Percentiles rank a stretch among this genome's conserved stretches.
Conservation (phyloP, 1,140 invertebrate species). For the Pseudomyrmex gracilis region DNA sequence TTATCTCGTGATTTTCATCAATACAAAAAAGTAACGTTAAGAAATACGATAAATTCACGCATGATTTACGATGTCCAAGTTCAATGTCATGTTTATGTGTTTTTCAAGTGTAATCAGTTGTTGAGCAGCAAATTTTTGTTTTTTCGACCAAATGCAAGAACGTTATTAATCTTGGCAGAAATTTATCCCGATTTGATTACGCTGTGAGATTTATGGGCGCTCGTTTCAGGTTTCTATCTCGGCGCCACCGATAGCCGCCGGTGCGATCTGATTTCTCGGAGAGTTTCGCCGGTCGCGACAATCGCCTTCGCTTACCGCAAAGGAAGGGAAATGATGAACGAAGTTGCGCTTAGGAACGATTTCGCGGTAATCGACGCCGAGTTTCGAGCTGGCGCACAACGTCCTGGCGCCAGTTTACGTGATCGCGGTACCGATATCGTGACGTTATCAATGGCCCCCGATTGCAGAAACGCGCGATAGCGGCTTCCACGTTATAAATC, state of each 20-base stretch:
- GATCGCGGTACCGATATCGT: slow-evolving; percentile 63
- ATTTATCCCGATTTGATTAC: slow-evolving; percentile 45
- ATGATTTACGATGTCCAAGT: slow-evolving; percentile 12
- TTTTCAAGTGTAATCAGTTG: slow-evolving; percentile 7
- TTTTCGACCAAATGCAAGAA: not conserved
- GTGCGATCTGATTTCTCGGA: slow-evolving; percentile 53
- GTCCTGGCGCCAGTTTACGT: slow-evolving; percentile 76
- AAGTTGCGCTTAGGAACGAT: slow-evolving; percentile 49
- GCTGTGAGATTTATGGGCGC: slow-evolving; percentile 15
- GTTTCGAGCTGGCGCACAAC: slow-evolving; percentile 57
- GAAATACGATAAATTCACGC: slow-evolving; percentile 22
- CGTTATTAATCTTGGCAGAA: slow-evolving; percentile 31
- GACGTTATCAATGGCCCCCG: slow-evolving; percentile 76
- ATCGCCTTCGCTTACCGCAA: not conserved
- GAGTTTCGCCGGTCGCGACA: slow-evolving; percentile 10
- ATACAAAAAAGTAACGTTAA: not conserved
- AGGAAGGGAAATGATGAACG: slow-evolving; percentile 31
- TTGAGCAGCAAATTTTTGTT: not conserved
- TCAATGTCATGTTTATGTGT: slow-evolving; percentile 31
- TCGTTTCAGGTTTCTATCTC: slow-evolving; percentile 13
- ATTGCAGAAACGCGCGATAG: slow-evolving; percentile 77
- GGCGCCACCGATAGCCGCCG: slow-evolving; percentile 36
- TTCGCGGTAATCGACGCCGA: slow-evolving; percentile 67
- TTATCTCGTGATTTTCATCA: slow-evolving; percentile 41
- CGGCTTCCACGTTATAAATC: slow-evolving; percentile 74